These are phyloP conservation scores for Indri indri DNA, from an alignment of 2,113 vertebrate species.

Conservation along the genomic window DNA sequence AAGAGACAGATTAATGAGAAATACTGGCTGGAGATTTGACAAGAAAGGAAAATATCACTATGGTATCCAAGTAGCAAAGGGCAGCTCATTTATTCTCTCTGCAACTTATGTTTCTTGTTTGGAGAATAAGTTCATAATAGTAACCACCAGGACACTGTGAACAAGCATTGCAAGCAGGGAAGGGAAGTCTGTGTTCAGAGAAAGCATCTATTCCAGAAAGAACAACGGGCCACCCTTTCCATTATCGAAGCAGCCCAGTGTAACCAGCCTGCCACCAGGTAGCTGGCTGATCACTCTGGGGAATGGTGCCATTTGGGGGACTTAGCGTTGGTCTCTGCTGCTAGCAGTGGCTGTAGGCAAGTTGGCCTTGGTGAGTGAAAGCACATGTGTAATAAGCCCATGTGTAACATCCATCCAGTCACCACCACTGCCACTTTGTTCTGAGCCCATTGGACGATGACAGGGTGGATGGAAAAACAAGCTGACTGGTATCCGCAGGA, in stretches of 20 bases:
- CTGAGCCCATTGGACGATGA: background rate
- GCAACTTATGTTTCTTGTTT: background rate
- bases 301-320: background rate
- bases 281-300: too few species aligned
- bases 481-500: background rate
- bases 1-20: background rate
- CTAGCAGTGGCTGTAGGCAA: too few species aligned
- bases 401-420: too few species aligned
- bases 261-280: too few species aligned
- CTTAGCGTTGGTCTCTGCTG: background rate
- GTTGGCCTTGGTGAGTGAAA: background rate
- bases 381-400: accelerated
- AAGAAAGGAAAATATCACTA: background rate
- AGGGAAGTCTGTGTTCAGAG: background rate
- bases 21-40: background rate
- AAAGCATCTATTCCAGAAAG: background rate
- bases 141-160: background rate
- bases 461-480: background rate
- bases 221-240: background rate
- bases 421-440: too few species aligned
- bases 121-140: background rate
- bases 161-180: background rate
- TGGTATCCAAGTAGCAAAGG: background rate
- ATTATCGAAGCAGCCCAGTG: background rate
- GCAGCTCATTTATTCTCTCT: background rate